These are phyloP conservation scores for Drosophila anomelani DNA, from an alignment of 2,888 invertebrate genomes.

Conservation along the genomic window DNA sequence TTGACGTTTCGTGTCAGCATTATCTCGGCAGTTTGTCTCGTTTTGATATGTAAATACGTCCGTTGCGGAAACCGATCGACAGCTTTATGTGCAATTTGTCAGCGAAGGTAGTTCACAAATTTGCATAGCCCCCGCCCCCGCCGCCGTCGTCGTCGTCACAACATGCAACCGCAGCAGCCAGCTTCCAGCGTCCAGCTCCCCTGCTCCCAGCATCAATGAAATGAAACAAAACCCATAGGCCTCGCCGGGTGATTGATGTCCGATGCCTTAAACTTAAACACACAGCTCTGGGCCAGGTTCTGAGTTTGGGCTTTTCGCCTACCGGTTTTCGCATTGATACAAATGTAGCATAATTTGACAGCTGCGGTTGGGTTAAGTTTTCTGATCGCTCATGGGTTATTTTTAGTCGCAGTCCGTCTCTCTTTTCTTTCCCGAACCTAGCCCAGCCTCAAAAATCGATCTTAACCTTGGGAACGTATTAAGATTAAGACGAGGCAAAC, in stretches of 20 bases:
- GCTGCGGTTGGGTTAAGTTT: constrained; percentile 61
- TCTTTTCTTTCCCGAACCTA: constrained; percentile 21
- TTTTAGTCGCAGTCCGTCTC: constrained; percentile 58
- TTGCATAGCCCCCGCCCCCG: constrained; percentile 65
- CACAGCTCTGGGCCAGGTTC: constrained; percentile 40
- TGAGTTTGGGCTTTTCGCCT: constrained; percentile 47
- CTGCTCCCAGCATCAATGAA: constrained; percentile 7
- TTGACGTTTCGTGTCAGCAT: constrained; percentile 79
- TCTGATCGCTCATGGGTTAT: constrained; percentile 66
- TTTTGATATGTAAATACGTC: constrained; percentile 54
- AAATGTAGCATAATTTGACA: constrained; percentile 75
- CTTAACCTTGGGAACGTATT: constrained; percentile 64
- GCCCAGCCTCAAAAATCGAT: neutral
- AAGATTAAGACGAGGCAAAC: constrained; percentile 53
- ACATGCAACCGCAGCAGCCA: constrained; percentile 25
- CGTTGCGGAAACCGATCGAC: constrained; percentile 77
- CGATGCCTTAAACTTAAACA: constrained; percentile 59
- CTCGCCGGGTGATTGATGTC: constrained; percentile 62
- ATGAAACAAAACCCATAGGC: constrained; percentile 10
- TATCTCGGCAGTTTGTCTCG: constrained; percentile 48
- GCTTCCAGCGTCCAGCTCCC: neutral
- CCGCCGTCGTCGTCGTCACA: neutral
- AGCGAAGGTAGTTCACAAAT: constrained; percentile 73
- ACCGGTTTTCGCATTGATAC: constrained; percentile 64
- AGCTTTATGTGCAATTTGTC: constrained; percentile 81